phyloP scores from a whole-genome alignment of 2,797 vertebrate species.

The Urocyon cinereoargenteus region DNA sequence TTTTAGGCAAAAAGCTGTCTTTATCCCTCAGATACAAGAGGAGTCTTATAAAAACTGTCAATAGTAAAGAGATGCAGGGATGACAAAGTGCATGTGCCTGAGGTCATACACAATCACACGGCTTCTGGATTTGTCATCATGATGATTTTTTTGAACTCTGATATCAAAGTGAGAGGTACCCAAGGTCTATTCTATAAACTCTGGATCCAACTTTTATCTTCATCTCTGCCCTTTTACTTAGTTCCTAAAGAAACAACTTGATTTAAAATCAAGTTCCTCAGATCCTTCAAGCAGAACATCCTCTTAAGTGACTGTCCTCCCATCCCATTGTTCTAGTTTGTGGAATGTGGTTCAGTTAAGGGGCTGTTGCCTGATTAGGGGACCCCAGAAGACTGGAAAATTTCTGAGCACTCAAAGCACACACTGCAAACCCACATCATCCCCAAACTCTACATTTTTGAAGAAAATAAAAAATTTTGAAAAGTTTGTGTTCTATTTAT shows the following conservation, averaged over 20 bases:
- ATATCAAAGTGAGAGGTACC: constrained; percentile 22
- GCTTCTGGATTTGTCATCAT: not conserved
- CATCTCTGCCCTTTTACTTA: constrained; percentile 6
- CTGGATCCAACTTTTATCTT: not conserved
- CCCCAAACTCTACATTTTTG: not conserved
- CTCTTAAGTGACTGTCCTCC: not conserved
- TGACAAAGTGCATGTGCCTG: not conserved
- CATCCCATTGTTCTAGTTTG: not conserved
- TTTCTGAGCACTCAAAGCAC: constrained; percentile 68
- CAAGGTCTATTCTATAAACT: not conserved
- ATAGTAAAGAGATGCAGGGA: not conserved
- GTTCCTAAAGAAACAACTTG: not conserved
- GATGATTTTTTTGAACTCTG: not conserved
- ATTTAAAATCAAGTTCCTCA: constrained; percentile 45
- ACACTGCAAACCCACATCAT: not conserved
- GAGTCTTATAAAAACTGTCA: not conserved
- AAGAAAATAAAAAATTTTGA: not conserved
- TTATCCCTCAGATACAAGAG: not conserved
- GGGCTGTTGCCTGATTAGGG: constrained; percentile 60
- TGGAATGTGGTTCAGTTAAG: constrained; percentile 59
- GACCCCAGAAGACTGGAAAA: constrained; percentile 77
- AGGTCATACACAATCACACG: not conserved
- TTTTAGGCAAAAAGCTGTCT: not conserved
- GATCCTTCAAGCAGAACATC: not conserved
- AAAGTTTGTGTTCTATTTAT: not conserved